Percentiles rank a stretch among this genome's conserved stretches.
phyloP scores from a whole-genome alignment of 1,140 invertebrate species.

The Anadara kagoshimensis region DNA sequence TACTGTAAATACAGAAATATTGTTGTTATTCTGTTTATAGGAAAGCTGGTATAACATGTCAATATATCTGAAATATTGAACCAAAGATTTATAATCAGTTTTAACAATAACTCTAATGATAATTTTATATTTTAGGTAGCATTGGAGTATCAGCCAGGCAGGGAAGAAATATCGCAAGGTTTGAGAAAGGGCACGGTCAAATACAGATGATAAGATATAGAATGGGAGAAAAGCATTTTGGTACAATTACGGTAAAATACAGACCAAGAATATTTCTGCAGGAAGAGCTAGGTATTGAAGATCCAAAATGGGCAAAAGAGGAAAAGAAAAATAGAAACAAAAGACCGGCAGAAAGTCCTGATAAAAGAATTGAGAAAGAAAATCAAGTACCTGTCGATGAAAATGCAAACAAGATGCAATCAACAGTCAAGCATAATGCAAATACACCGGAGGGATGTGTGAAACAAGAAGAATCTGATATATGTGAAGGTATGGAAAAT shows the following conservation, averaged over 20 bases:
- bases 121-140: neutral
- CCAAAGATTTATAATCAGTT: too few species aligned
- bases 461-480: too few species aligned
- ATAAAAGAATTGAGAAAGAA: neutral
- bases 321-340: neutral
- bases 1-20: too few species aligned
- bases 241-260: conserved; percentile 6
- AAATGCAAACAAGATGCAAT: neutral
- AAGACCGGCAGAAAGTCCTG: neutral
- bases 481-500: too few species aligned
- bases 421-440: neutral
- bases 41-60: too few species aligned
- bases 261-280: conserved; percentile 19
- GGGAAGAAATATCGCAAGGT: neutral
- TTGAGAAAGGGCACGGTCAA: neutral
- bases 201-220: conserved; percentile 19
- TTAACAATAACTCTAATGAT: too few species aligned
- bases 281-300: conserved; percentile 21
- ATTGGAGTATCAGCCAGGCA: conserved; percentile 11
- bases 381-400: neutral
- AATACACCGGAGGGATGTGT: neutral
- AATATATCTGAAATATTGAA: too few species aligned
- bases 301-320: neutral
- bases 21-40: too few species aligned
- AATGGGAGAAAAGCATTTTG: conserved; percentile 3